Conservation (phyloP, 2,113 vertebrate species). For the Pithys albifrons region DNA sequence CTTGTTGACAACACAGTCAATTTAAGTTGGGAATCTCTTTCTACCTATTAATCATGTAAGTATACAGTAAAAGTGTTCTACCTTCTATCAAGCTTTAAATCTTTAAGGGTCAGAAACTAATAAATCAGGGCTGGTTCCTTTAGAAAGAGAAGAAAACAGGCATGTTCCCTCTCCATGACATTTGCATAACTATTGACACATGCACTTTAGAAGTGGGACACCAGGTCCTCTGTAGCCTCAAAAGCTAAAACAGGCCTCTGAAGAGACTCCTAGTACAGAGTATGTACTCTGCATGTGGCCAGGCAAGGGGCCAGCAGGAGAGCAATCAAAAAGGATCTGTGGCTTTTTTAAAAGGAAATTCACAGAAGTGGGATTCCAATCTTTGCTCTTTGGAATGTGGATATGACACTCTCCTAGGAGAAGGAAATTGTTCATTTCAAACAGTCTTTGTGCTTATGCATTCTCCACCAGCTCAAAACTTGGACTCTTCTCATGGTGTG, state of each 20-base stretch:
- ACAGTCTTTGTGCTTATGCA: background rate
- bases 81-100: background rate
- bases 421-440: background rate
- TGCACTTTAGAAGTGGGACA: background rate
- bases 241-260: background rate
- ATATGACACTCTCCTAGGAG: background rate
- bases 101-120: background rate
- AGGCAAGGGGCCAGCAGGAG: background rate
- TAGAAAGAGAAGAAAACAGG: background rate
- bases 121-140: background rate
- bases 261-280: background rate
- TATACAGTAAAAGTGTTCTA: background rate
- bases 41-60: background rate
- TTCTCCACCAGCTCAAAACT: background rate
- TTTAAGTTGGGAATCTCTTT: background rate
- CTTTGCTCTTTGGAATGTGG: background rate
- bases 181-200: background rate
- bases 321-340: background rate
- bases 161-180: background rate
- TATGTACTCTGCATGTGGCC: background rate
- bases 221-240: background rate
- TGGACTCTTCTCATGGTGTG: background rate
- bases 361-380: background rate
- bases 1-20: background rate
- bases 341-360: background rate